phyloP scores from a whole-genome alignment of 2,797 vertebrate species.

The Hippocampus kuda region DNA sequence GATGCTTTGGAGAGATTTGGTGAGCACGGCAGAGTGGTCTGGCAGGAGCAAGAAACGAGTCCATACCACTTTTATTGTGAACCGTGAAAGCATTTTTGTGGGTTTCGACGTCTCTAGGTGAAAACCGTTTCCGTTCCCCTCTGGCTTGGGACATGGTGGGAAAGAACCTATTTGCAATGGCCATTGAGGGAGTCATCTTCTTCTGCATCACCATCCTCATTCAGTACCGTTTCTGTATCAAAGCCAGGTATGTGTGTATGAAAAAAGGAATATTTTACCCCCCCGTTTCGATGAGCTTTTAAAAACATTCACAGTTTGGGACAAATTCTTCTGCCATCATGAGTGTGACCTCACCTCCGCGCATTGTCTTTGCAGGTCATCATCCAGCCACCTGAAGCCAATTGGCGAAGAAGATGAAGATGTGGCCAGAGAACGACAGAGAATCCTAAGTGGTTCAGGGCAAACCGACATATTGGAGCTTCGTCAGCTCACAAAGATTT shows the following conservation, averaged over 20 bases:
- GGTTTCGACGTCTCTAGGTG: constrained; percentile 62
- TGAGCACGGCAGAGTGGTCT: constrained; percentile 45
- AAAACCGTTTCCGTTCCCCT: constrained; percentile 90
- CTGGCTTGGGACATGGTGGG: constrained; percentile 96
- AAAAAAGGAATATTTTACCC: background rate
- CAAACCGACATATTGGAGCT: constrained; percentile 91
- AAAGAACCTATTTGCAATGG: constrained; percentile 97
- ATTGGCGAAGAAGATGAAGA: constrained; percentile 94
- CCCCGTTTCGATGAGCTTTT: background rate
- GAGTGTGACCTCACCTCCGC: background rate
- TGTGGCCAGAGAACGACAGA: constrained; percentile 88
- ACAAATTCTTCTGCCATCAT: background rate
- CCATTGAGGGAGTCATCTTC: constrained; percentile 87
- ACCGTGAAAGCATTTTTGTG: background rate
- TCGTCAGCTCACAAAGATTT: constrained; percentile 88
- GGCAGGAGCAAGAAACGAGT: background rate
- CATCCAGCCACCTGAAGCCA: constrained; percentile 78
- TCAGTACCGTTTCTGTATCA: constrained; percentile 94
- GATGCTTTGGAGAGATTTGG: constrained; percentile 94
- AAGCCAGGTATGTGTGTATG: constrained; percentile 74
- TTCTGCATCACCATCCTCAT: constrained; percentile 90
- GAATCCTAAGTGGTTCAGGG: constrained; percentile 83
- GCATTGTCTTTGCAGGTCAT: constrained; percentile 59
- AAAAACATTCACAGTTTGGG: background rate
- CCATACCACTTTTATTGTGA: background rate